These are phyloP conservation scores for Hypsopygia costalis DNA, from an alignment of 2,888 invertebrate species.

Conservation along the genomic window DNA sequence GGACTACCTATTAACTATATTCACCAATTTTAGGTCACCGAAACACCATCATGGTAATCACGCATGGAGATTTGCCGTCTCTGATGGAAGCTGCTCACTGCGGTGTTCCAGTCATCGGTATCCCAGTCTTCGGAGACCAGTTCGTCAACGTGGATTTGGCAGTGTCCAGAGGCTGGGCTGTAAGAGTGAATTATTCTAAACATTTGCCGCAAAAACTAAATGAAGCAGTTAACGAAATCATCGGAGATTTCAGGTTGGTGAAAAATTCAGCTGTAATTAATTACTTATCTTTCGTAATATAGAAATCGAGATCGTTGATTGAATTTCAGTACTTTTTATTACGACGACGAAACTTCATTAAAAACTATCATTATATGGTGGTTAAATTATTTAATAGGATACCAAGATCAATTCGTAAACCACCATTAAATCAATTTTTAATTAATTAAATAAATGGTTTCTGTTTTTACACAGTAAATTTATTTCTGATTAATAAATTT, in stretches of 20 bases:
- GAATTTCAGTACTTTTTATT: too few species aligned
- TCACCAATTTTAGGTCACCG: slow-evolving; percentile 47
- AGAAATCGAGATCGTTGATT: too few species aligned
- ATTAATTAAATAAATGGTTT: too few species aligned
- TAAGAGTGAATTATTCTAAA: slow-evolving; percentile 31
- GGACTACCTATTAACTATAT: too few species aligned
- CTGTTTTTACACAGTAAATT: too few species aligned
- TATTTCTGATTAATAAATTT: too few species aligned
- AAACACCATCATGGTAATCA: slow-evolving; percentile 40
- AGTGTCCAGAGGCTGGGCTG: slow-evolving; percentile 28
- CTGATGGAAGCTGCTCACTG: slow-evolving; percentile 40
- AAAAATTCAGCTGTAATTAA: background rate
- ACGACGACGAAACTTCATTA: too few species aligned
- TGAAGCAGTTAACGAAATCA: slow-evolving; percentile 34
- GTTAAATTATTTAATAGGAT: too few species aligned
- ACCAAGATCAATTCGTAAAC: too few species aligned
- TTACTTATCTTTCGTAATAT: too few species aligned
- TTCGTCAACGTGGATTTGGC: slow-evolving; percentile 32
- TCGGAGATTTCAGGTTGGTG: slow-evolving; percentile 37
- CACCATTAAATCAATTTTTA: too few species aligned
- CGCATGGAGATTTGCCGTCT: slow-evolving; percentile 37
- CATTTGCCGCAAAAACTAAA: slow-evolving; percentile 32
- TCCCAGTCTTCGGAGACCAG: slow-evolving; percentile 45
- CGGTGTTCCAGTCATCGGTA: slow-evolving; percentile 44
- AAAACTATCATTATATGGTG: too few species aligned